Percentiles rank a stretch among this genome's conserved stretches.
These are phyloP conservation scores for Scaptodrosophila lebanonensis DNA, from an alignment of 1,140 invertebrate species.

Conservation along the genomic window DNA sequence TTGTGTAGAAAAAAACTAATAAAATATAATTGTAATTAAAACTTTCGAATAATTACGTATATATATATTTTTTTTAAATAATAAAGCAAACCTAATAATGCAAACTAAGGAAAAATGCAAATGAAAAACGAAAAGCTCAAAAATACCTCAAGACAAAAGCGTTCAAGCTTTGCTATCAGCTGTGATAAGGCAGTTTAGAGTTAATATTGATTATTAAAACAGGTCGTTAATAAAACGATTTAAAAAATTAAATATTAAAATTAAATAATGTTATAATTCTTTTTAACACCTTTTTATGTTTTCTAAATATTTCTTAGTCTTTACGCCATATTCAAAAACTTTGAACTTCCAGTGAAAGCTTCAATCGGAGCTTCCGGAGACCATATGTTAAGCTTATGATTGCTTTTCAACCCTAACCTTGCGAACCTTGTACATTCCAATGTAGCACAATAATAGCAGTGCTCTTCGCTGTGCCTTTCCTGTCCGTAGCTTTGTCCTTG, in stretches of 20 bases:
- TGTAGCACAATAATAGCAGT: conserved; percentile 24
- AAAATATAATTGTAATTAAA: too few relatives aligned
- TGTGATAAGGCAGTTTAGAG: conserved; percentile 10
- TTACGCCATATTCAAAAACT: background rate
- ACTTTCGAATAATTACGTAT: background rate
- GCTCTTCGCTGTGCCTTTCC: background rate
- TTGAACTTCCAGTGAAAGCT: conserved; percentile 22
- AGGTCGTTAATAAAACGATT: too few relatives aligned
- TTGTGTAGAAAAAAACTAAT: too few relatives aligned
- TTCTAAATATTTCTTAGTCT: background rate
- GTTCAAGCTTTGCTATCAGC: conserved; percentile 37
- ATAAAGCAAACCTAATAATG: conserved; percentile 21
- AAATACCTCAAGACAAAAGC: conserved; percentile 22
- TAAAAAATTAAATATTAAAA: background rate
- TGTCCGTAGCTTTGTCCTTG: background rate
- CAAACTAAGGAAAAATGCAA: conserved; percentile 64
- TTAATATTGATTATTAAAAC: too few relatives aligned
- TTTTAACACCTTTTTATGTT: background rate
- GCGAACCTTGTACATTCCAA: conserved; percentile 47
- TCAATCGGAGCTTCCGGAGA: conserved; percentile 11
- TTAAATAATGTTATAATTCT: background rate
- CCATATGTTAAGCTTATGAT: conserved; percentile 49
- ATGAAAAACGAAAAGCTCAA: conserved; percentile 23
- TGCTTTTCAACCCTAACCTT: conserved; percentile 67
- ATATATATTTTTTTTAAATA: conserved; percentile 2